Evolutionary conservation across 2,797 vertebrate species (phyloP).

Genomic region (Bufotes viridis): DNA sequence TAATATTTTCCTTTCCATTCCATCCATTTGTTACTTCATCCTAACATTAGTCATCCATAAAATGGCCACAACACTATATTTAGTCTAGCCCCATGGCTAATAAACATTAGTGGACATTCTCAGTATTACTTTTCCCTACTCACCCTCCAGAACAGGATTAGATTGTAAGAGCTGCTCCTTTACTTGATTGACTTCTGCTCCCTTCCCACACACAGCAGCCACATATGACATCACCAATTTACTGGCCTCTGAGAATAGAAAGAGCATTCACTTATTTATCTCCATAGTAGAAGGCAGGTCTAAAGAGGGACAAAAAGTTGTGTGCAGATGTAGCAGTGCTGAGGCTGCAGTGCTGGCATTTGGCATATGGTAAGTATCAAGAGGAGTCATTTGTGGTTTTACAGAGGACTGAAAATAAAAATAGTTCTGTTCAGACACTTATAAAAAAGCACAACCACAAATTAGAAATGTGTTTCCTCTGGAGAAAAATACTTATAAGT

Average conservation of each 20-base stretch:
- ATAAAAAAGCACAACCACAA: neutral
- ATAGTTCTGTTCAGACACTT: neutral
- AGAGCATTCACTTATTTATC: neutral
- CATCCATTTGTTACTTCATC: neutral
- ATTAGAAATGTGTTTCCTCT: neutral
- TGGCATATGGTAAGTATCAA: neutral
- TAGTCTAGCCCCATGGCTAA: neutral
- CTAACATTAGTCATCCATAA: neutral
- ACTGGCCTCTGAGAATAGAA: slow-evolving; percentile 74
- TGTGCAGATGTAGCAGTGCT: neutral
- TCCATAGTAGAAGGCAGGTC: neutral
- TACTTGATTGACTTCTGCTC: slow-evolving; percentile 78
- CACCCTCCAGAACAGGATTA: slow-evolving; percentile 80
- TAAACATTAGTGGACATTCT: neutral
- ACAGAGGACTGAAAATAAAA: neutral
- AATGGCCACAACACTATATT: neutral
- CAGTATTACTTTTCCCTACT: slow-evolving; percentile 41
- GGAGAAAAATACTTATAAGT: neutral
- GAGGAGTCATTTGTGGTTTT: neutral
- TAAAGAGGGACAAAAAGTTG: neutral
- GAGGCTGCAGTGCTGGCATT: neutral
- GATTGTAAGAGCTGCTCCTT: slow-evolving; percentile 82
- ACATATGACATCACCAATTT: slow-evolving; percentile 82
- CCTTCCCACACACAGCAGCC: slow-evolving; percentile 78
- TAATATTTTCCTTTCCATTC: neutral